phyloP scores from a whole-genome alignment of 2,888 invertebrate genomes.

The Smittia aterrima region DNA sequence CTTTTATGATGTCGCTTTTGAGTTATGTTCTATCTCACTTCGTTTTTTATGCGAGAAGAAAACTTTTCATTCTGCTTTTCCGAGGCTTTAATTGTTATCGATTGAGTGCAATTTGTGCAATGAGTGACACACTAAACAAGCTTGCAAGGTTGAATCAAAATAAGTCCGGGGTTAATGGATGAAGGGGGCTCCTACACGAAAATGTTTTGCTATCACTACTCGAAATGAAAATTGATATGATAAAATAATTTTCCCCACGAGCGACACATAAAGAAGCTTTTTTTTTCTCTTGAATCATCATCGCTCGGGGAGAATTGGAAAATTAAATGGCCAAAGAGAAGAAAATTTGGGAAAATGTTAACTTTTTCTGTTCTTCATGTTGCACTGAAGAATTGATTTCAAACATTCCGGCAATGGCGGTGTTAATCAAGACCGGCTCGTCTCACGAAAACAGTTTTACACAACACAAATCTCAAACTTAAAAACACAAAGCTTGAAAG shows the following conservation, averaged over 20 bases:
- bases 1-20: not conserved
- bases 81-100: not conserved
- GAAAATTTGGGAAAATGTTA: conserved; percentile 15
- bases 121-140: conserved; percentile 8
- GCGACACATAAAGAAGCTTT: no score
- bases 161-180: not conserved
- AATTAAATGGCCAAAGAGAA: no score
- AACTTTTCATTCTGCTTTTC: no score
- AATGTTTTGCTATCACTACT: not conserved
- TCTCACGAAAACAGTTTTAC: conserved; percentile 4
- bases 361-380: conserved; percentile 38
- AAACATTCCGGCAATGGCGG: conserved; percentile 30
- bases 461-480: conserved; percentile 11
- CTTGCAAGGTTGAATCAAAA: not conserved
- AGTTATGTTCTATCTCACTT: not conserved
- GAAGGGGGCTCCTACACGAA: not conserved
- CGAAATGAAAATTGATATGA: not conserved
- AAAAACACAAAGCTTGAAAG: conserved; percentile 11
- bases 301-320: no score
- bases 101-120: not conserved
- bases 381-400: conserved; percentile 29
- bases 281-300: no score
- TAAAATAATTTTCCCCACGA: no score
- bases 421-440: conserved; percentile 10
- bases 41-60: no score